Evolutionary conservation across 2,888 invertebrate genomes (phyloP).

Genomic region (Zonitis immaculata): DNA sequence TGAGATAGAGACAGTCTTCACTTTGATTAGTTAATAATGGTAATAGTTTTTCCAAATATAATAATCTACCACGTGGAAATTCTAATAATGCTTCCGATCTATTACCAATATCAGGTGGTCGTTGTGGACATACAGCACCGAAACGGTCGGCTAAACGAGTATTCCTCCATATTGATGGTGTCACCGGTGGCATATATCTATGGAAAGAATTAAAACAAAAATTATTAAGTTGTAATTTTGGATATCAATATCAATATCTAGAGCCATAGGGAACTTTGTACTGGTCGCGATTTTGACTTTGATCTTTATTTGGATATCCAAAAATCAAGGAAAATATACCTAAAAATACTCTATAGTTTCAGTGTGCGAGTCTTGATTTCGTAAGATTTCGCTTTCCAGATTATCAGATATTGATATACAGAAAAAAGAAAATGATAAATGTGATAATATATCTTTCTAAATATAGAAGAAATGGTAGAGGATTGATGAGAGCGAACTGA

Average conservation of each 20-base stretch:
- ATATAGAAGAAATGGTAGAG: background rate
- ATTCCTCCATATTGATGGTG: conserved; percentile 82
- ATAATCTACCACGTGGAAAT: conserved; percentile 78
- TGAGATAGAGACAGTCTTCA: conserved; percentile 97
- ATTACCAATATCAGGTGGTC: conserved; percentile 59
- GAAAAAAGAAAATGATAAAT: background rate
- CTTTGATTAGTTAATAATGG: conserved; percentile 87
- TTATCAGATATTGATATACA: conserved; percentile 4
- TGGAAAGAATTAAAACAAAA: no score
- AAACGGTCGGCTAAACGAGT: conserved; percentile 74
- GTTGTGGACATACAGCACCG: conserved; percentile 86
- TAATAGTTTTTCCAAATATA: conserved; percentile 77
- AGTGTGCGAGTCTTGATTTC: no score
- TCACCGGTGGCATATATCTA: conserved; percentile 94
- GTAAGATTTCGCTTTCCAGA: no score
- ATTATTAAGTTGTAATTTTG: no score
- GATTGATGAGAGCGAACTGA: background rate
- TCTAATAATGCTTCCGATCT: conserved; percentile 62
- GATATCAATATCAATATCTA: no score
- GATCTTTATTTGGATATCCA: no score
- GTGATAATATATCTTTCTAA: background rate
- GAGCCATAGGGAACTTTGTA: no score
- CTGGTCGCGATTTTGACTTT: no score
- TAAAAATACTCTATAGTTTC: no score
- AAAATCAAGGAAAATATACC: no score